phyloP scores from a whole-genome alignment of 2,113 vertebrate species.

The Daphoenositta chrysoptera region DNA sequence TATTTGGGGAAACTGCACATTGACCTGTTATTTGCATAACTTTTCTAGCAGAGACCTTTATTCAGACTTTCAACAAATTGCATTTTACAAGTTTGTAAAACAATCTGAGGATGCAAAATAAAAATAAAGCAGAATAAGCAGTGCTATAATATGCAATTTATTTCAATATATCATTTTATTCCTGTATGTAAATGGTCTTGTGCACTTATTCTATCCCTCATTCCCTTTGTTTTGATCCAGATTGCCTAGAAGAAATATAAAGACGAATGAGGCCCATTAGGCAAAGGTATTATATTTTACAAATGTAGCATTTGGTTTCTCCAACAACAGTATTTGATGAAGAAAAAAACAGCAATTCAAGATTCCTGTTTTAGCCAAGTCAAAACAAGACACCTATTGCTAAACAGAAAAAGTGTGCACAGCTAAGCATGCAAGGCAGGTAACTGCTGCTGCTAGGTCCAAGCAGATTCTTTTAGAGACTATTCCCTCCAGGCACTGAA shows the following conservation, averaged over 20 bases:
- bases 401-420: neutral
- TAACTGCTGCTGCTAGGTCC: neutral
- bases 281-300: constrained; percentile 40
- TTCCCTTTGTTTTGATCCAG: constrained; percentile 4
- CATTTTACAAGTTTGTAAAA: neutral
- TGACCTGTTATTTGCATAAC: neutral
- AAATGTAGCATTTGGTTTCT: constrained; percentile 18
- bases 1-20: neutral
- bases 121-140: neutral
- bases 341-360: neutral
- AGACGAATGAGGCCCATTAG: constrained; percentile 39
- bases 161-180: constrained; percentile 23
- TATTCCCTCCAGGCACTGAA: neutral
- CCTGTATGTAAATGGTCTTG: neutral
- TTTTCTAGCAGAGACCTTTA: neutral
- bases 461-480: neutral
- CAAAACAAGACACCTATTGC: neutral
- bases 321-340: constrained; percentile 21
- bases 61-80: neutral
- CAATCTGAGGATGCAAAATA: neutral
- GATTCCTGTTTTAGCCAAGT: neutral
- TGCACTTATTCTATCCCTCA: neutral
- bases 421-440: neutral
- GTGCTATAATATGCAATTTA: neutral
- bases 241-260: constrained; percentile 10